Percentiles rank a stretch among this genome's conserved stretches.
These are phyloP conservation scores for Bombus affinis DNA, from an alignment of 1,140 invertebrate species.

Conservation along the genomic window DNA sequence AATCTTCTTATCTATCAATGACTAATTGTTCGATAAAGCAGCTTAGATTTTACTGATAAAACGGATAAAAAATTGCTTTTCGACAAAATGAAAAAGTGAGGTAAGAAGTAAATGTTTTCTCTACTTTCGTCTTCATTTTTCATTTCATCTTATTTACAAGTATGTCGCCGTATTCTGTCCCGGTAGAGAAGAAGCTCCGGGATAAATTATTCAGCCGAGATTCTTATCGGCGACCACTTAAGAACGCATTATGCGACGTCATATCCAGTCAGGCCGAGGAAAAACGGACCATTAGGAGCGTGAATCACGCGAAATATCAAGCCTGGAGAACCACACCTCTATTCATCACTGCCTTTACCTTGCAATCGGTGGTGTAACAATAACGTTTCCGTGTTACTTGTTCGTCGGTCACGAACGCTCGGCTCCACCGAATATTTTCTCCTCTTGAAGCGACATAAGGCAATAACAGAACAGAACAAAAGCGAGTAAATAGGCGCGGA, in stretches of 20 bases:
- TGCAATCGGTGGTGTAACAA: not conserved
- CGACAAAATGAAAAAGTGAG: too few relatives aligned
- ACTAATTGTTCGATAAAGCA: too few relatives aligned
- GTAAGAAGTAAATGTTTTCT: too few relatives aligned
- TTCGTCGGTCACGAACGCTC: not conserved
- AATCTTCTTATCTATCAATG: too few relatives aligned
- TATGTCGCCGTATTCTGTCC: not conserved
- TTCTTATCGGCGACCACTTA: not conserved
- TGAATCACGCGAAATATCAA: conserved; percentile 14
- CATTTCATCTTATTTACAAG: not conserved
- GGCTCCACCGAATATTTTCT: not conserved
- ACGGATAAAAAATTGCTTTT: too few relatives aligned
- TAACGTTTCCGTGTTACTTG: not conserved
- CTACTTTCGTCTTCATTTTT: too few relatives aligned
- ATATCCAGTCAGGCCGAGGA: not conserved
- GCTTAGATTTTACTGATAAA: too few relatives aligned
- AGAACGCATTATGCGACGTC: conserved; percentile 2
- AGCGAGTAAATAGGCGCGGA: not conserved
- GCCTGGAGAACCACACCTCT: not conserved
- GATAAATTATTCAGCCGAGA: conserved; percentile 7
- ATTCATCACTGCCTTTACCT: not conserved
- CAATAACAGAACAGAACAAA: not conserved
- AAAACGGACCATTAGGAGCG: conserved; percentile 9
- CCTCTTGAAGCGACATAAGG: not conserved
- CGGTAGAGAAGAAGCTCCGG: not conserved